Evolutionary conservation across 2,113 vertebrate genomes (phyloP), one percentile per base, ranked within the genome.

Genomic region (Ceyx melanurus): DNA sequence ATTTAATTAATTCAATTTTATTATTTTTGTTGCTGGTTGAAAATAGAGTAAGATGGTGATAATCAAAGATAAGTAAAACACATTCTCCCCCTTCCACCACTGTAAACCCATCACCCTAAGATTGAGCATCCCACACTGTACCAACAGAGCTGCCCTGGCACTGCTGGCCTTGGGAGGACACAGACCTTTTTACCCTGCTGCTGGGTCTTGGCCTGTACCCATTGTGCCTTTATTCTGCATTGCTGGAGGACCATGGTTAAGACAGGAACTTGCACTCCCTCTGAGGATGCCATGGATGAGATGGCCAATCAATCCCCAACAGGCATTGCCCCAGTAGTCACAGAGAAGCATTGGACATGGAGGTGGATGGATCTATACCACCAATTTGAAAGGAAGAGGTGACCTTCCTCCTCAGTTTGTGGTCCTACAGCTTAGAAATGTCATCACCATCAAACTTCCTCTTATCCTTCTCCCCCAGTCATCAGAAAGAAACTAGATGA

Each of bases 41-140:
- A 79, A 71, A 40, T 12, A 46, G 46, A 37, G 25, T 17, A 40
- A 18, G 35, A 51, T 13, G 23, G 28, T 53, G 35, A 83, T 62
- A 71, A 75, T 19, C 7, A 53, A 61, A 51, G 26, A 28, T 22
- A 51, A 46, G 28, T 6, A 61, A 71, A 82, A 40, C 2, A 18
- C 3, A 4, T 46, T 6, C 13, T 65, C 15, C 19, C 15, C 3
- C 5, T 28, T 50, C 20, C 23, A 5, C 7, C 40, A 43, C 31
- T 18, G n/a, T 53, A 28, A 28, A 16, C 12, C 53, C 10, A 15
- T 16, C 18, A 16, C 37, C 6, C 17, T 28, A 13, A 17, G 18
- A 9, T 19, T 45, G 10, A 40, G 9, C 2, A 0, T 40, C 31
- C 37, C 33, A 4, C 5, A 9, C 19, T 19, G 3, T 3, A 15